phyloP scores from a whole-genome alignment of 2,797 vertebrate species.

The Enteromius mattozi region DNA sequence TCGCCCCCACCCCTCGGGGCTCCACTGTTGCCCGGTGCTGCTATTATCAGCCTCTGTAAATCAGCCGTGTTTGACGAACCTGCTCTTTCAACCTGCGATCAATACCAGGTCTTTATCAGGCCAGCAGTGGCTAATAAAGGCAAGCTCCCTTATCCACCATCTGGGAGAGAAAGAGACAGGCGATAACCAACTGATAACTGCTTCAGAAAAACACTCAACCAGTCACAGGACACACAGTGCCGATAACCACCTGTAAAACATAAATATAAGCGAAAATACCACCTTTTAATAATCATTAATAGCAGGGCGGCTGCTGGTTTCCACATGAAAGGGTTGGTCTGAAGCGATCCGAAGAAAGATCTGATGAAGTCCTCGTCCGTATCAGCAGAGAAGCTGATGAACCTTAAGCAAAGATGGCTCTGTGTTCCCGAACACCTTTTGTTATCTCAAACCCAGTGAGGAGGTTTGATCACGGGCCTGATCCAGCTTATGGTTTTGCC shows the following conservation, averaged over 20 bases:
- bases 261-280: conserved; percentile 60
- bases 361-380: conserved; percentile 42
- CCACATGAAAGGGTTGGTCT: background rate
- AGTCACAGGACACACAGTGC: conserved; percentile 64
- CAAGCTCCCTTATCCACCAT: conserved; percentile 82
- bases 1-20: conserved; percentile 58
- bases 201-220: conserved; percentile 62
- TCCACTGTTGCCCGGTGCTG: conserved; percentile 76
- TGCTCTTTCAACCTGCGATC: conserved; percentile 86
- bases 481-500: background rate
- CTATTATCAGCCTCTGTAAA: conserved; percentile 84
- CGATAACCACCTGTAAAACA: conserved; percentile 54
- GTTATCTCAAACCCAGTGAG: conserved; percentile 19
- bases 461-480: conserved; percentile 8
- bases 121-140: conserved; percentile 83
- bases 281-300: conserved; percentile 46
- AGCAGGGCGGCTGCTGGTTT: background rate
- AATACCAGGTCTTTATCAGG: conserved; percentile 85
- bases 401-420: conserved; percentile 32
- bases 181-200: conserved; percentile 67
- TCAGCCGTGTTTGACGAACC: conserved; percentile 85
- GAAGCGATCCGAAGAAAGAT: conserved; percentile 3
- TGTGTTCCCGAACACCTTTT: conserved; percentile 23
- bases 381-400: conserved; percentile 47
- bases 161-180: conserved; percentile 73